Base-by-base conservation (phyloP, 2,888 invertebrate genomes). In the Oxytorus armatus region DNA sequence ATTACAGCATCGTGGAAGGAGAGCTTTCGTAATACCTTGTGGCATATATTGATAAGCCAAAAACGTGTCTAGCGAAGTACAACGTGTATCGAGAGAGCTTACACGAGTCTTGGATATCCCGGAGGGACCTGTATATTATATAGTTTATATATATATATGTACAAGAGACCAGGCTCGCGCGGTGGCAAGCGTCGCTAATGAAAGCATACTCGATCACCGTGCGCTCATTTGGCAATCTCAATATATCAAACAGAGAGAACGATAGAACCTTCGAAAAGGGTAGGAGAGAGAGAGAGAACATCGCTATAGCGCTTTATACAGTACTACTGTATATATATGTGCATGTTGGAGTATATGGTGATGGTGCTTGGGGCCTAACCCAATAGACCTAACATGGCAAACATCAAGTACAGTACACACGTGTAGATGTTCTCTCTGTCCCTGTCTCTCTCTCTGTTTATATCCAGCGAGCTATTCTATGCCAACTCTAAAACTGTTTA, bases 381-480 rank as follows among this genome's bases (percentile, higher is more conserved):
- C 86, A 88, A 89, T 86, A 88, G 84, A 87, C 85, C 84, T 85
- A 85, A 85, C 85, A 80, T 82, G 82, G 87, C 85, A 88, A 89
- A 89, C 87, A 89, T 83, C 69, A 51, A 63, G 61, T 75, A 69
- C 29, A 29, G 83, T 82, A 81, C 83, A 84, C 83, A 83, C 83
- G 83, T 85, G 84, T 84, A 86, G 86, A 85, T 84, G 83, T 76
- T 47, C 57, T 55, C 63, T 44, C 29, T 59, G 36, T 39, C 47
- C 63, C 29, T 29, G 29, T 29, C 29, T 29, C 29, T 5, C 29
- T 3, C 29, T 2, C 29, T 29, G 2, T 29, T 29, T 5, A 3
- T 3, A 29, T 5, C 29, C 29, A 29, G 29, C 29, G 5, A 5
- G 29, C 3, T 5, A 29, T 29, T 29, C 29, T 29, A 29, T 29